Conservation (phyloP, 2,113 vertebrate genomes). For the Sula dactylatra region DNA sequence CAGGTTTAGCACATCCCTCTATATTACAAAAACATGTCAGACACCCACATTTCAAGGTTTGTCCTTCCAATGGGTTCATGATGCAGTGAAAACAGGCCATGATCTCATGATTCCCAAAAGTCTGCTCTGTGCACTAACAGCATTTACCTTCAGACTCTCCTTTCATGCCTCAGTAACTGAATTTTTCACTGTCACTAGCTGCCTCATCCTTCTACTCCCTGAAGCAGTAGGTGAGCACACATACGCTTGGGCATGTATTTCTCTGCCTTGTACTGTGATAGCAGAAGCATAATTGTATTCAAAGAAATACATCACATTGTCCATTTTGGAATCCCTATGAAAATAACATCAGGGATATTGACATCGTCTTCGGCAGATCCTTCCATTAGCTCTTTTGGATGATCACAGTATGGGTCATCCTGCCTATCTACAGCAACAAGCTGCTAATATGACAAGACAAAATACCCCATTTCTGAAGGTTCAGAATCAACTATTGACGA, state of each 20-base stretch:
- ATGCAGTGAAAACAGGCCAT: constrained; percentile 16
- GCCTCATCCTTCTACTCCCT: constrained; percentile 5
- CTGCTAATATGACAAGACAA: not conserved
- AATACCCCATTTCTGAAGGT: not conserved
- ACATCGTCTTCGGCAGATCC: constrained; percentile 10
- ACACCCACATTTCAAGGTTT: not conserved
- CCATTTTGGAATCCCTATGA: constrained; percentile 10
- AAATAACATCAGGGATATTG: constrained; percentile 9
- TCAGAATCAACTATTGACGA: not conserved
- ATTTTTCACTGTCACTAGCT: constrained; percentile 68
- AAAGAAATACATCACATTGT: constrained; percentile 3
- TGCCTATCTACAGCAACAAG: not conserved
- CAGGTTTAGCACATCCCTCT: not conserved
- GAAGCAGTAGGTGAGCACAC: not conserved
- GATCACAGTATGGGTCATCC: not conserved
- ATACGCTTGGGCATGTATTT: not conserved
- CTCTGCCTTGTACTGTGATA: not conserved
- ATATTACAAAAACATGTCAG: not conserved
- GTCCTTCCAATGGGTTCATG: constrained; percentile 46
- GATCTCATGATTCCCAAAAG: constrained; percentile 59
- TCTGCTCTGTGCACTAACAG: constrained; percentile 14
- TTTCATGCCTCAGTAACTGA: constrained; percentile 63
- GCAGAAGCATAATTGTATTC: not conserved
- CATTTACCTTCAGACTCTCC: constrained; percentile 57
- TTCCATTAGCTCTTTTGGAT: not conserved